phyloP scores from a whole-genome alignment of 2,113 vertebrate genomes.

The Crypturellus undulatus region DNA sequence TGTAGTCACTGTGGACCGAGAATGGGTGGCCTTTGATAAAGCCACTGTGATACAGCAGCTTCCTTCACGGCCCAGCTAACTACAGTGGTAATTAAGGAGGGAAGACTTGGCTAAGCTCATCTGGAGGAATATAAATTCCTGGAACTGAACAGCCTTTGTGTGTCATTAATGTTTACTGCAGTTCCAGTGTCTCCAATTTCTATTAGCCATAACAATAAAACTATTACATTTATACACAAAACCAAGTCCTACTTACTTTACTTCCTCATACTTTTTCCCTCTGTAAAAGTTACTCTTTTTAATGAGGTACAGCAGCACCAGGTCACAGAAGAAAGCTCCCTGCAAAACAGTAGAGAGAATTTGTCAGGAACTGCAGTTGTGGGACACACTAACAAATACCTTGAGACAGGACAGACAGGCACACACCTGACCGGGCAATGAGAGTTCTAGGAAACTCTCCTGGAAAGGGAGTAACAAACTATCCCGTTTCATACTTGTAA shows the following conservation, averaged over 20 bases:
- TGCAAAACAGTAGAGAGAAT: constrained; percentile 63
- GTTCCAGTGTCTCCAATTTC: background rate
- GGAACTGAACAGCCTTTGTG: background rate
- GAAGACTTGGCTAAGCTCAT: background rate
- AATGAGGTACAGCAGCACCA: constrained; percentile 94
- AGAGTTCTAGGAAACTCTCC: background rate
- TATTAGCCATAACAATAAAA: background rate
- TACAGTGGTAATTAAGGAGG: background rate
- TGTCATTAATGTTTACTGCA: background rate
- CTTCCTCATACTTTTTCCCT: constrained; percentile 93
- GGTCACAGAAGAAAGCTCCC: constrained; percentile 93
- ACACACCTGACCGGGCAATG: background rate
- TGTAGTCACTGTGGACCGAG: rapidly evolving
- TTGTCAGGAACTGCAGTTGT: background rate
- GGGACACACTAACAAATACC: background rate
- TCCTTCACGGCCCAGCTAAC: background rate
- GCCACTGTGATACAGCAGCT: background rate
- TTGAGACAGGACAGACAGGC: background rate
- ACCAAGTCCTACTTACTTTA: constrained; percentile 80
- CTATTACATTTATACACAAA: background rate
- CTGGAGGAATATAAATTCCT: background rate
- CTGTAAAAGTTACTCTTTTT: constrained; percentile 93
- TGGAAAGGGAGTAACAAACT: background rate
- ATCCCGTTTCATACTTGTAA: rapidly evolving
- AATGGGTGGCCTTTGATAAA: background rate